Conservation (phyloP, 2,113 vertebrate genomes). For the Alaudala cheleensis region DNA sequence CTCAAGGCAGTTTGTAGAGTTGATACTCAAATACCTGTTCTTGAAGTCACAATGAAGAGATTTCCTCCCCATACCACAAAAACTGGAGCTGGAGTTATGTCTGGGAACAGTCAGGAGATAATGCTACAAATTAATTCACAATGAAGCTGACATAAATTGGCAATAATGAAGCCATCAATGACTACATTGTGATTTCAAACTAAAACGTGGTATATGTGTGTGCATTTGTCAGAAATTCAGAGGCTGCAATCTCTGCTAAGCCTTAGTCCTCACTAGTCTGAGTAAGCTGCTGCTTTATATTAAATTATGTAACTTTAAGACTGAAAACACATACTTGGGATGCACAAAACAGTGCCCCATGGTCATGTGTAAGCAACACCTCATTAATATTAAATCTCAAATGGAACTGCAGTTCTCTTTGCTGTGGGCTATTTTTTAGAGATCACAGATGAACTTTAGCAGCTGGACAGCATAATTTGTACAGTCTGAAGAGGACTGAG, state of each 20-base stretch:
- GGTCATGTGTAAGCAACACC: neutral
- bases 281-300: neutral
- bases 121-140: neutral
- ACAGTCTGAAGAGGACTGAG: neutral
- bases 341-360: neutral
- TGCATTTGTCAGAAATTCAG: neutral
- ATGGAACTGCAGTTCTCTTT: neutral
- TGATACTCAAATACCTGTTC: neutral
- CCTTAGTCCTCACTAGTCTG: neutral
- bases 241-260: neutral
- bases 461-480: constrained; percentile 41
- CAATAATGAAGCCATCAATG: neutral
- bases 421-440: constrained; percentile 5
- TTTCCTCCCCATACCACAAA: neutral
- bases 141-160: neutral
- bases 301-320: neutral
- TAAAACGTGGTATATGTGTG: rapidly evolving
- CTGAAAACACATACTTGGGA: neutral
- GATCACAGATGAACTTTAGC: constrained; percentile 13
- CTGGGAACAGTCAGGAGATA: neutral
- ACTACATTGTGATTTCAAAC: neutral
- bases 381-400: constrained; percentile 45
- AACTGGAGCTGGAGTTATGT: neutral
- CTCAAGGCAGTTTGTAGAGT: neutral
- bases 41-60: neutral